These are phyloP conservation scores for Metalampra italica DNA, from an alignment of 2,888 invertebrate genomes.

Conservation along the genomic window DNA sequence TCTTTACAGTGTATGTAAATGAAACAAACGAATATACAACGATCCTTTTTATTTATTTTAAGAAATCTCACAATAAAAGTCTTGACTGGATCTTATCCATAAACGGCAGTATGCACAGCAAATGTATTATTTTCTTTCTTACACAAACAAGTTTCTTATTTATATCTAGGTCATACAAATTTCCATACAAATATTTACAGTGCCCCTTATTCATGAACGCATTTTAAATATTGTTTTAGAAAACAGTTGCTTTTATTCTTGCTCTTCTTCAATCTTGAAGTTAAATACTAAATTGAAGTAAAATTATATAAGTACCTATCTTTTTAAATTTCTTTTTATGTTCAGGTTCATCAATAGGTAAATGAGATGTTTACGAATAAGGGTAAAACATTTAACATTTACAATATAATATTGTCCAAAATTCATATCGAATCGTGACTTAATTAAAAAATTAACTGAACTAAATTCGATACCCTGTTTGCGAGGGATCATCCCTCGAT, in stretches of 20 bases:
- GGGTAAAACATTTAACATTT: conserved; percentile 31
- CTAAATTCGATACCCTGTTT: conserved; percentile 56
- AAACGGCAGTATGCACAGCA: conserved; percentile 74
- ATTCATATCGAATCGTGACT: conserved; percentile 41
- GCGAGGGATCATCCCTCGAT: conserved; percentile 30
- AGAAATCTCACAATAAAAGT: conserved; percentile 74
- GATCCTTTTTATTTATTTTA: conserved; percentile 65
- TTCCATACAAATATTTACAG: conserved; percentile 64
- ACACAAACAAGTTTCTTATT: conserved; percentile 45
- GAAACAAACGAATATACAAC: conserved; percentile 58
- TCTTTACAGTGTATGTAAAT: conserved; percentile 19
- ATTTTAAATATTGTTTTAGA: background rate
- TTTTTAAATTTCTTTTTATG: too few species aligned
- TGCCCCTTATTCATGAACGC: conserved; percentile 47
- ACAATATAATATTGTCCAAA: conserved; percentile 59
- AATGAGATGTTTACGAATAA: conserved; percentile 36
- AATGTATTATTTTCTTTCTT: conserved; percentile 41
- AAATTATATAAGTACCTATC: too few species aligned
- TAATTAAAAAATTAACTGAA: conserved; percentile 29
- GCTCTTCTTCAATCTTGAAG: background rate
- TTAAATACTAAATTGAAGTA: too few species aligned
- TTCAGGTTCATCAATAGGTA: too few species aligned
- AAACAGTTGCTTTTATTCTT: background rate
- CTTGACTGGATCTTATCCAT: conserved; percentile 76
- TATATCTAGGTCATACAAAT: conserved; percentile 31